Evolutionary conservation across 1,140 invertebrate species (phyloP).

Genomic region (Reticulitermes speratus): DNA sequence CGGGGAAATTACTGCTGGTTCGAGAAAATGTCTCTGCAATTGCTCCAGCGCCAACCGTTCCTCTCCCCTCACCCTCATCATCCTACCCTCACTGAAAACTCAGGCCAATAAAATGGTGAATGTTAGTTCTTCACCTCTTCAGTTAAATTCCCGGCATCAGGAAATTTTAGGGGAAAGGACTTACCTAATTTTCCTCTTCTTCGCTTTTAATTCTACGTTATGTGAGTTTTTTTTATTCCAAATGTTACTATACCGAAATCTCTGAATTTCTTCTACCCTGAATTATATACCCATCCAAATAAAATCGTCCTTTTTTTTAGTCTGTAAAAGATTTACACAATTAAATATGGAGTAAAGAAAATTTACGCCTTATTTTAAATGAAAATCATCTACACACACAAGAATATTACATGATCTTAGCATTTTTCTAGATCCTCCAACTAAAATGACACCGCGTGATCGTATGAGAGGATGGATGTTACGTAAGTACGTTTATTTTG

Average conservation of each 20-base stretch:
- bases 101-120: not conserved
- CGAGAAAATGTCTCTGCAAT: not conserved
- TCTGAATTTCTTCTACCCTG: not conserved
- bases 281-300: not conserved
- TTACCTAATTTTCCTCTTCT: not conserved
- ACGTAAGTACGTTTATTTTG: too few relatives aligned
- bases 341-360: not conserved
- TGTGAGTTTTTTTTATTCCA: not conserved
- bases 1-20: not conserved
- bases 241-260: not conserved
- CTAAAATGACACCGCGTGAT: too few relatives aligned
- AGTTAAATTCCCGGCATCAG: not conserved
- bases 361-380: too few relatives aligned
- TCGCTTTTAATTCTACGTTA: not conserved
- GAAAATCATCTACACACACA: too few relatives aligned
- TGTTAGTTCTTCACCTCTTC: not conserved
- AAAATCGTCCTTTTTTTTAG: not conserved
- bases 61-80: not conserved
- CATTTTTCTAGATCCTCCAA: too few relatives aligned
- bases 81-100: not conserved
- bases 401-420: too few relatives aligned
- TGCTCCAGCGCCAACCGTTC: not conserved
- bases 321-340: not conserved
- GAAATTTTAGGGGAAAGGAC: not conserved
- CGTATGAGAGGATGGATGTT: too few relatives aligned